Evolutionary conservation across 2,113 vertebrate genomes (phyloP), one percentile per base, ranked within the genome.

Genomic region (Campylomormyrus tamandua): DNA sequence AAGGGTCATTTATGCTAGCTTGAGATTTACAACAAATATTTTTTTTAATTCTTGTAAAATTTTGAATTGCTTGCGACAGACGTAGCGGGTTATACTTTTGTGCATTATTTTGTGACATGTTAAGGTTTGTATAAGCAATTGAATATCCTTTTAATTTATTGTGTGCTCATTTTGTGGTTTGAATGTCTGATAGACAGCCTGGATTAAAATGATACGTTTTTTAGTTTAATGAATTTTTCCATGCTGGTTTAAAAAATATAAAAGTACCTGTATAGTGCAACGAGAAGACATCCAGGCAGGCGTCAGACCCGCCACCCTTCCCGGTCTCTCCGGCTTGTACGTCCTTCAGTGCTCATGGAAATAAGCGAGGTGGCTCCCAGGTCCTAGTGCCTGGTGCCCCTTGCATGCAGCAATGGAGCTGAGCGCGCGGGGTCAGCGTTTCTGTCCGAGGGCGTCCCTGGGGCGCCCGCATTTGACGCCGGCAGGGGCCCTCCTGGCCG

Each of bases 401-500:
- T 80, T 42, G 2, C 35, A 42, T 27, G 74, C 74, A 80, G 35
- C 31, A 19, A 5, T 42, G 13, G 74, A 80, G 74, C 35, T 80
- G 31, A 80, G 74, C 11, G 74, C 17, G 17, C 66, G 66, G 9
- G 13, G 15, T 80, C 74, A 80, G 5, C 15, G 74, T 80, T 19
- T 19, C 35, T 39, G 74, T 80, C 35, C 15, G 35, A 19, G 35
- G 74, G 35, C 35, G 31, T 80, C 74, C 74, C 31, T 17, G 13
- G 13, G 35, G 74, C 35, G 2, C 35, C 74, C 35, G 74, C 74
- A 80, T 80, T 80, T 80, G 35, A 80, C 13, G 74, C 92, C 93
- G 93, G 92, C 66, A 27, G 27, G 93, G 92, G 92, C 92, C 88
- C 46, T 42, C 89, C 35, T 42, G 88, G 89, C 90, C 58, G 87